These are phyloP conservation scores for Pantherophis alleghaniensis DNA, from an alignment of 2,797 vertebrate genomes.

Conservation along the genomic window DNA sequence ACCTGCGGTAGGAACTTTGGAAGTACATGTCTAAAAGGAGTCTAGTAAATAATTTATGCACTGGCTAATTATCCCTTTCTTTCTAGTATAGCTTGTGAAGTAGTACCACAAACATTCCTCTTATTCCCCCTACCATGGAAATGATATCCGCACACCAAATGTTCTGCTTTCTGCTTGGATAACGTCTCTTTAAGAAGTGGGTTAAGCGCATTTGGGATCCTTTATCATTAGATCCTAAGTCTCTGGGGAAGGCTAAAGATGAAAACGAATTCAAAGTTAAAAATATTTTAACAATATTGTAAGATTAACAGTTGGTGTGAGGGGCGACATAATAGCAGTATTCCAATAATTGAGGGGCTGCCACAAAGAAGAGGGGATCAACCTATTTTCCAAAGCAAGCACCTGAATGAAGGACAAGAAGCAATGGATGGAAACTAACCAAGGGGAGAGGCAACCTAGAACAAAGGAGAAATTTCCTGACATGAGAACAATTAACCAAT, in stretches of 20 bases:
- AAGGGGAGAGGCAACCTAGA: too few species aligned
- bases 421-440: too few species aligned
- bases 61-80: not conserved
- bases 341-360: not conserved
- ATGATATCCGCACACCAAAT: conserved; percentile 4
- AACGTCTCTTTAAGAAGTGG: not conserved
- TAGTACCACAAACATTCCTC: not conserved
- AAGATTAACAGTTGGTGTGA: not conserved
- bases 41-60: conserved; percentile 2
- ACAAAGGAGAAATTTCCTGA: too few species aligned
- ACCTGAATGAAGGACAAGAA: too few species aligned
- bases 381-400: too few species aligned
- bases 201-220: not conserved
- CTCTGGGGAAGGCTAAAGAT: not conserved
- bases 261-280: conserved; percentile 26
- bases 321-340: not conserved
- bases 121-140: not conserved
- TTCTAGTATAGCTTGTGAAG: not conserved
- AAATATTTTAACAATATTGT: not conserved
- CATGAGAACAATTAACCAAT: too few species aligned
- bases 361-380: not conserved
- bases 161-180: conserved; percentile 10
- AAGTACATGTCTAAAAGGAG: conserved; percentile 7
- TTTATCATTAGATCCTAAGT: conserved; percentile 7
- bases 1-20: conserved; percentile 2